Conservation (phyloP, 2,113 vertebrate species). For the Elanoides forficatus region DNA sequence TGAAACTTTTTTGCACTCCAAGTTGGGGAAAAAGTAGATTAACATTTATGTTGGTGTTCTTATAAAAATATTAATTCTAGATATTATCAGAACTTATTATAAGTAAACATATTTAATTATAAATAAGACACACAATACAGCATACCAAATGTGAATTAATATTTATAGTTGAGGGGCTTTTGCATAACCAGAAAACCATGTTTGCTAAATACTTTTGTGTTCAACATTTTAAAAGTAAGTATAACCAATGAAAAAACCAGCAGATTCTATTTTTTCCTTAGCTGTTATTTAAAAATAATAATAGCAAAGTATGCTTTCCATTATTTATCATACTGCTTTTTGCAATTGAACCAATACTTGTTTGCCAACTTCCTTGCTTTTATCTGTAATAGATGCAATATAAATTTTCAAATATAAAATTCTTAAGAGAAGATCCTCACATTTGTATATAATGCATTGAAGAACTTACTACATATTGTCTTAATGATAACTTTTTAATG, state of each 20-base stretch:
- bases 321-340: neutral
- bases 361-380: neutral
- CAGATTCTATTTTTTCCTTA: neutral
- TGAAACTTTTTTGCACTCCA: neutral
- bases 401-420: neutral
- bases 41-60: neutral
- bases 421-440: neutral
- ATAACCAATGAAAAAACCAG: neutral
- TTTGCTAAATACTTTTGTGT: neutral
- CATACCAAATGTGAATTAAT: neutral
- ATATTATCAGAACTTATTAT: neutral
- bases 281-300: neutral
- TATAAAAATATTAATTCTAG: neutral
- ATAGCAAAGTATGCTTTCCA: neutral
- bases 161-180: neutral
- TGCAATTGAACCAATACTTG: neutral
- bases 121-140: neutral
- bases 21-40: neutral
- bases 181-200: neutral
- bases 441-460: neutral
- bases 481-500: neutral
- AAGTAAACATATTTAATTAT: neutral
- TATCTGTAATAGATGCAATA: neutral
- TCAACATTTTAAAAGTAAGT: neutral
- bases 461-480: neutral